A percentile compares a stretch with the other conserved stretches of the same genome.
These are phyloP conservation scores for Irena cyanogastra DNA, from an alignment of 2,113 vertebrate species.

Conservation along the genomic window DNA sequence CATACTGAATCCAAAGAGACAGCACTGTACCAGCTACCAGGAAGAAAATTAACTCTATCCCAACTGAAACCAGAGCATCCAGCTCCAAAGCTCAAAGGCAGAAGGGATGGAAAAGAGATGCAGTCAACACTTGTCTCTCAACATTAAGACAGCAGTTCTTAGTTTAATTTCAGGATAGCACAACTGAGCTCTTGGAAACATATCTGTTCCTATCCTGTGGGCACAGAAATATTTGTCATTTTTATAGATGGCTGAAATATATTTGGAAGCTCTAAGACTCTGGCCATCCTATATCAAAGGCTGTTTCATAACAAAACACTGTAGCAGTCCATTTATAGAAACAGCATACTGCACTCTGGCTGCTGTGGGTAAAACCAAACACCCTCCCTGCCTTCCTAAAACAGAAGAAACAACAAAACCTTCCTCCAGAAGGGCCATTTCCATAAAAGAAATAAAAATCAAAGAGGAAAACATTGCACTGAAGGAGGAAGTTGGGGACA, in stretches of 20 bases:
- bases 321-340: slow-evolving; percentile 68
- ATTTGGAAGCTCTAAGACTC: slow-evolving; percentile 60
- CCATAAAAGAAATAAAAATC: slow-evolving; percentile 15
- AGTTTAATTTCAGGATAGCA: slow-evolving; percentile 38
- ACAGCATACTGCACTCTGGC: slow-evolving; percentile 38
- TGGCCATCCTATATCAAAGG: slow-evolving; percentile 65
- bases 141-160: slow-evolving; percentile 33
- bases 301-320: slow-evolving; percentile 68
- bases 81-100: background rate
- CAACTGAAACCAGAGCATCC: background rate
- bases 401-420: slow-evolving; percentile 48
- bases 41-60: background rate
- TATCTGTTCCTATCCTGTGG: slow-evolving; percentile 1
- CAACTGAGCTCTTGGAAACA: slow-evolving; percentile 43
- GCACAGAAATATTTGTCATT: slow-evolving; percentile 48
- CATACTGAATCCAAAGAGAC: background rate
- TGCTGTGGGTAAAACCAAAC: slow-evolving; percentile 62
- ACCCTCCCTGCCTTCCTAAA: slow-evolving; percentile 34
- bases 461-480: slow-evolving; percentile 1
- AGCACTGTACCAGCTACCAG: background rate
- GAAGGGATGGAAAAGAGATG: background rate
- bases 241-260: slow-evolving; percentile 63
- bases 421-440: slow-evolving; percentile 32
- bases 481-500: background rate
- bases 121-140: background rate